Evolutionary conservation across 2,113 vertebrate species (phyloP).

Genomic region (Siphamia tubifer): DNA sequence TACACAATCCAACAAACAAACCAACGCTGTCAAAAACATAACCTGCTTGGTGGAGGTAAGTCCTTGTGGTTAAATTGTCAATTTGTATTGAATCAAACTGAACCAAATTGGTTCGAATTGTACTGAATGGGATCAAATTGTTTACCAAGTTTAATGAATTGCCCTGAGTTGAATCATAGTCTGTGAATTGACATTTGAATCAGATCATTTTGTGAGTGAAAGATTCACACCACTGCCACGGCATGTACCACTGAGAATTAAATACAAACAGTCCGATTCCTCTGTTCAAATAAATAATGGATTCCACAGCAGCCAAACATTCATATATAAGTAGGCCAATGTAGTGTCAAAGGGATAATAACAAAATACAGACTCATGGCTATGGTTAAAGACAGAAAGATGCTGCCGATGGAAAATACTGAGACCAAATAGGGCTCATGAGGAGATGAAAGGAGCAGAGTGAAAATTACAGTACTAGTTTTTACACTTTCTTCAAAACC

Average conservation of each 20-base stretch:
- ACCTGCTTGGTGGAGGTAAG: no score
- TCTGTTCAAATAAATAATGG: background rate
- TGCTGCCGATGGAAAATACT: background rate
- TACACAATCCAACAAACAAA: no score
- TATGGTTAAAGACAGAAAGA: background rate
- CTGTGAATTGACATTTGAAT: no score
- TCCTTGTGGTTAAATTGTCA: no score
- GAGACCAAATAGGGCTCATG: background rate
- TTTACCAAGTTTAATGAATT: no score
- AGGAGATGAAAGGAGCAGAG: constrained; percentile 12
- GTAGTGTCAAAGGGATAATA: background rate
- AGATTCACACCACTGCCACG: no score
- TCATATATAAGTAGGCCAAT: constrained; percentile 15
- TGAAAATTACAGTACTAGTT: constrained; percentile 18
- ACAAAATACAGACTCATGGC: background rate
- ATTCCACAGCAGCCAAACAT: constrained; percentile 12
- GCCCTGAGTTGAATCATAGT: no score
- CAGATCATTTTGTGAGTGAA: no score
- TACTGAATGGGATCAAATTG: no score
- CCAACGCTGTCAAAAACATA: no score
- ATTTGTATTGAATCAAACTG: no score
- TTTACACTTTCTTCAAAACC: constrained; percentile 24
- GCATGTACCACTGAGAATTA: constrained; percentile 11
- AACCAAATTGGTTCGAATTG: no score
- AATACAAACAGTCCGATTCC: background rate